These are phyloP conservation scores for Pungitius pungitius DNA, from an alignment of 2,113 vertebrate genomes.

Conservation along the genomic window DNA sequence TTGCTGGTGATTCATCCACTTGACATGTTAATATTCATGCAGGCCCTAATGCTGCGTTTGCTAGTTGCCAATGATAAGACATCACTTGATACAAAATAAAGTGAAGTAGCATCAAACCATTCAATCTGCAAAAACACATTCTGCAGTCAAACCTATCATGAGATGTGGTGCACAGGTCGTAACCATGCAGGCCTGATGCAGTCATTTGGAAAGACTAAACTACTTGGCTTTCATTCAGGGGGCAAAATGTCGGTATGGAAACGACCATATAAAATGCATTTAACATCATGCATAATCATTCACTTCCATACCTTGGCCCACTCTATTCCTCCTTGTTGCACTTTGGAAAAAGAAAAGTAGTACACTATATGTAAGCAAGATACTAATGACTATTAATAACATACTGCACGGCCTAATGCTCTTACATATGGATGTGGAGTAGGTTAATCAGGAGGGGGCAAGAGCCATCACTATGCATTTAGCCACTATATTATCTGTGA, in stretches of 20 bases:
- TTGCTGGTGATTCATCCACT: constrained; percentile 34
- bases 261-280: constrained; percentile 75
- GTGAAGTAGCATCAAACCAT: constrained; percentile 44
- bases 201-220: constrained; percentile 47
- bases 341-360: constrained; percentile 95
- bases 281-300: constrained; percentile 88
- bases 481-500: not conserved
- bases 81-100: constrained; percentile 28
- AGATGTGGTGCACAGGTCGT: constrained; percentile 38
- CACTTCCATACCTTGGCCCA: constrained; percentile 93
- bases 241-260: constrained; percentile 77
- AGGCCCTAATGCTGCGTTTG: constrained; percentile 3
- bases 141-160: constrained; percentile 21
- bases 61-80: not conserved
- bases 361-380: constrained; percentile 84
- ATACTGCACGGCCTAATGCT: constrained; percentile 36
- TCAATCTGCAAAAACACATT: constrained; percentile 28
- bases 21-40: constrained; percentile 45
- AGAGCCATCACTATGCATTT: constrained; percentile 16
- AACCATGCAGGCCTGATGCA: constrained; percentile 56
- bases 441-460: constrained; percentile 18
- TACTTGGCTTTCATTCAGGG: constrained; percentile 69
- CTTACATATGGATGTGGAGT: constrained; percentile 32
- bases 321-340: constrained; percentile 97
- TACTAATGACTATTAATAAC: not conserved